Evolutionary conservation across 2,113 vertebrate genomes (phyloP).

Genomic region (Paramormyrops kingsleyae): DNA sequence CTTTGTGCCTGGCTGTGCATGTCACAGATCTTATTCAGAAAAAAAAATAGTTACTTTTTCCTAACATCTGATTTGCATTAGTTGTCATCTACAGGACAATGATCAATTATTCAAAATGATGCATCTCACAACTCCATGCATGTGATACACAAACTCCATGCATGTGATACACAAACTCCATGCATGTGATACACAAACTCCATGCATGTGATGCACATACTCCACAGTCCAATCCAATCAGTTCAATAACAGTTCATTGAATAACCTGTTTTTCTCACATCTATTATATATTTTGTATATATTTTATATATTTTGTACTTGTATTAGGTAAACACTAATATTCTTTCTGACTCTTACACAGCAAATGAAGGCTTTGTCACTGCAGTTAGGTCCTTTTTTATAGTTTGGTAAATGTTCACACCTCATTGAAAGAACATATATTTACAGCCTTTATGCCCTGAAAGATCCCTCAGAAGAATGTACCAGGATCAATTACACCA

Average conservation of each 20-base stretch:
- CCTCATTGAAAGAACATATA: not conserved
- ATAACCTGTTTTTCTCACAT: not conserved
- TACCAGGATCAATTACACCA: constrained; percentile 13
- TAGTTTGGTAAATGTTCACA: not conserved
- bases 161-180: too few species aligned
- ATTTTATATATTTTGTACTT: not conserved
- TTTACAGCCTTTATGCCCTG: constrained; percentile 8
- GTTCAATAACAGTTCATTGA: not conserved
- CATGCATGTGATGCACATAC: not conserved
- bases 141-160: too few species aligned
- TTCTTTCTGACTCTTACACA: not conserved
- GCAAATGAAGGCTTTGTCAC: not conserved
- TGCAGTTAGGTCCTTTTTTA: not conserved
- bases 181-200: not conserved
- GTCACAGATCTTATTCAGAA: not conserved
- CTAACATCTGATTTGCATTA: not conserved
- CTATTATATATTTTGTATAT: not conserved
- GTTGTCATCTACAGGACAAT: not conserved
- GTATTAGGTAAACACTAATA: not conserved
- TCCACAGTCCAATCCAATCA: not conserved
- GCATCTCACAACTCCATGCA: not conserved
- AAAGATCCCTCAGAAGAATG: constrained; percentile 5
- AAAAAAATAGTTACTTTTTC: not conserved
- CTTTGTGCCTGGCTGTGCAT: not conserved
- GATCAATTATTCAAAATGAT: not conserved